Evolutionary conservation across 2,797 vertebrate species (phyloP), one percentile per base, ranked within the genome.

Genomic region (Spondyliosoma cantharus): DNA sequence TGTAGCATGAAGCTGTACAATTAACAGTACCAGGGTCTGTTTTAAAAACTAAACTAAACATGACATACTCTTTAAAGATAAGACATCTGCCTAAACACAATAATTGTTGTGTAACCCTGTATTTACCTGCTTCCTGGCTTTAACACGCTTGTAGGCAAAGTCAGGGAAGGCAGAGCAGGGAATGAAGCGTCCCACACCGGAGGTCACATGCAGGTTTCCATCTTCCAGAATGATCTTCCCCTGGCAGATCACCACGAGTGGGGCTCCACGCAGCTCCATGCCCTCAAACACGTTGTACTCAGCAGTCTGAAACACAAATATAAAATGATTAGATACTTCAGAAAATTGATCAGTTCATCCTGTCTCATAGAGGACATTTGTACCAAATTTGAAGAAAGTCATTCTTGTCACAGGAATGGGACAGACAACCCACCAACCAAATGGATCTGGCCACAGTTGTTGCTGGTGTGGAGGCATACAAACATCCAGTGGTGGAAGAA

Each of bases 231-330:
- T 95, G 60, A 99, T 96, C 94, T 98, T 98, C 20, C 98, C 98
- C 93, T 98, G 97, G 91, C 97, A 98, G 81, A 99, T 96, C 79
- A 99, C 97, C 86, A 97, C 96, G 56, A 95, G 90, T 0, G 98
- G 97, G 4, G 95, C 96, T 15, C 98, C 97, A 1, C 96, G 96
- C 45, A 99, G 94, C 94, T 99, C 98, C 96, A 97, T 96, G 71
- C 98, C 98, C 93, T 99, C 98, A 53, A 99, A 98, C 87, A 99
- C 95, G 75, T 99, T 99, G 87, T 99, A 99, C 86, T 99, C 98
- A 13, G 97, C 96, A 15, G 87, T 96, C 98, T 99, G 49, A 66
- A 82, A 25, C 20, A 76, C 43, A 90, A 1, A 61, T 1, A 46
- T 0, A 12, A 29, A 24, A 43, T 7, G 3, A 50, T 49, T 42